A percentile compares a stretch with the other conserved stretches of the same genome.
These are phyloP conservation scores for Amiota communis DNA, from an alignment of 2,888 invertebrate genomes.

Conservation along the genomic window DNA sequence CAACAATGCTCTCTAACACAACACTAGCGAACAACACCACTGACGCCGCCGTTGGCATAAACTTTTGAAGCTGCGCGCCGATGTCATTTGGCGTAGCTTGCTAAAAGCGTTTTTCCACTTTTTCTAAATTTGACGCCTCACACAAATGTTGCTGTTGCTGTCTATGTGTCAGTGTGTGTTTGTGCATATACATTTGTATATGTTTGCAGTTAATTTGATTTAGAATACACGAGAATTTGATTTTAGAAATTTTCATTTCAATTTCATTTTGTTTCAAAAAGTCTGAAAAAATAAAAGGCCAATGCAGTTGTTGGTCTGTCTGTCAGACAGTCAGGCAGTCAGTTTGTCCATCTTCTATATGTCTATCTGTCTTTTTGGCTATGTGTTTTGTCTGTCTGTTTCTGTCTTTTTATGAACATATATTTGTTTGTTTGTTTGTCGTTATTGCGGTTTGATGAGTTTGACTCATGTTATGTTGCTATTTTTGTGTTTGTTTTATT, in stretches of 20 bases:
- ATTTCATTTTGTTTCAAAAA: neutral
- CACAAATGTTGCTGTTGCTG: constrained; percentile 30
- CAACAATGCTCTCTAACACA: neutral
- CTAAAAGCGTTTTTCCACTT: constrained; percentile 35
- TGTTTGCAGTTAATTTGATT: constrained; percentile 51
- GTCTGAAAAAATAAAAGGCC: neutral
- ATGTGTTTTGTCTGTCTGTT: constrained; percentile 25
- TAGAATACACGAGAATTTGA: constrained; percentile 49
- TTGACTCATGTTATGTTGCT: constrained; percentile 39
- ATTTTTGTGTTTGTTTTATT: constrained; percentile 35
- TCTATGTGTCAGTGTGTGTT: constrained; percentile 29
- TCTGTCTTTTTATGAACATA: neutral
- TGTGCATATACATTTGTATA: neutral
- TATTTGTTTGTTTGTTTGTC: constrained; percentile 39
- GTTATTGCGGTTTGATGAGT: constrained; percentile 44
- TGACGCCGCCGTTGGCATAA: constrained; percentile 7
- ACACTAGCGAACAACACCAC: neutral
- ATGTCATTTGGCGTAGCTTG: neutral
- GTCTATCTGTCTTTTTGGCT: constrained; percentile 33
- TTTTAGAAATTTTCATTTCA: constrained; percentile 40
- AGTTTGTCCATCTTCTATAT: constrained; percentile 1
- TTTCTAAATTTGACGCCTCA: constrained; percentile 23
- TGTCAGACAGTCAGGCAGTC: neutral
- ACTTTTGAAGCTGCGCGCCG: constrained; percentile 10
- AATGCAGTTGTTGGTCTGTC: constrained; percentile 21